A percentile compares a stretch with the other conserved stretches of the same genome.
Conservation (phyloP, 1,140 invertebrate species). For the Papilio dardanus region DNA sequence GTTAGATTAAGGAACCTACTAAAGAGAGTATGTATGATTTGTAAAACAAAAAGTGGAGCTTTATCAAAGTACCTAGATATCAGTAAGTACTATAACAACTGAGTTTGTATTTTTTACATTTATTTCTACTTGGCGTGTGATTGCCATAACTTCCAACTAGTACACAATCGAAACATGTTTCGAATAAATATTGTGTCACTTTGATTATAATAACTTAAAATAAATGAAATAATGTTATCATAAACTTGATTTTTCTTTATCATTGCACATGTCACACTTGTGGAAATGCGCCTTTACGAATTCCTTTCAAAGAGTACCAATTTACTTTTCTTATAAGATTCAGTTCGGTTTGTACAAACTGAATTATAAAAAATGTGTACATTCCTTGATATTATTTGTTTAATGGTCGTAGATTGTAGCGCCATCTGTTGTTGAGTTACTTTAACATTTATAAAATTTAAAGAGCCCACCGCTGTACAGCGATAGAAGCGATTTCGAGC, state of each 20-base stretch:
- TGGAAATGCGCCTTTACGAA: too few relatives aligned
- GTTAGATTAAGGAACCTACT: constrained; percentile 69
- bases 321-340: neutral
- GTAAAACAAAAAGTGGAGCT: constrained; percentile 82
- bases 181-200: constrained; percentile 70
- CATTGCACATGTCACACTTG: neutral
- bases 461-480: too few relatives aligned
- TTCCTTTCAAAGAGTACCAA: neutral
- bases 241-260: constrained; percentile 42
- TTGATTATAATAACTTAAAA: constrained; percentile 75
- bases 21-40: constrained; percentile 80
- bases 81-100: constrained; percentile 73
- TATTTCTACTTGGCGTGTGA: constrained; percentile 70
- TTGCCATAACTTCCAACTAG: constrained; percentile 72
- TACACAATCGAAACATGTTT: constrained; percentile 74
- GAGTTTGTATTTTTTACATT: constrained; percentile 81
- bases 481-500: too few relatives aligned
- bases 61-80: constrained; percentile 81
- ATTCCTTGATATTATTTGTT: neutral
- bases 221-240: constrained; percentile 72
- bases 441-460: neutral
- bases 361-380: neutral
- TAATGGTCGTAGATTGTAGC: neutral
- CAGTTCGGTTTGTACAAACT: neutral
- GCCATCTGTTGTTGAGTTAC: neutral